phyloP scores from a whole-genome alignment of 2,888 invertebrate genomes.

The Clusia tigrina region DNA sequence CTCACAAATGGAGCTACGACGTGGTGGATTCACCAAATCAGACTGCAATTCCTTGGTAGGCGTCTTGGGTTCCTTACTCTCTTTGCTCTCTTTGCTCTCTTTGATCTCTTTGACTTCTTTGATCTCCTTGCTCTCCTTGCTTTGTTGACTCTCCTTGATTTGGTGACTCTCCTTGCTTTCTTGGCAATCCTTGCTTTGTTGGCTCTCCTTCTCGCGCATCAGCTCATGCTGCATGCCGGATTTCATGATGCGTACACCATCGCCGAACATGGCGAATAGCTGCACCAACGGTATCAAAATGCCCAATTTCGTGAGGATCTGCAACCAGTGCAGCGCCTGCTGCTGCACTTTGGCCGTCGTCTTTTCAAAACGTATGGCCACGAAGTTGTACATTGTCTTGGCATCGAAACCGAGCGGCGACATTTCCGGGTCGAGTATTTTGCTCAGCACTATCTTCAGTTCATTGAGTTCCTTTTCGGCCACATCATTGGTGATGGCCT shows the following conservation, averaged over 20 bases:
- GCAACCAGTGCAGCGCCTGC: conserved; percentile 87
- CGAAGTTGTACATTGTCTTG: conserved; percentile 94
- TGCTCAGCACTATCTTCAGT: conserved; percentile 83
- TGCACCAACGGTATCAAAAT: conserved; percentile 88
- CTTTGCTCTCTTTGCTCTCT: too few relatives aligned
- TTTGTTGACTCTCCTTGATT: too few relatives aligned
- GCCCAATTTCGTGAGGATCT: conserved; percentile 87
- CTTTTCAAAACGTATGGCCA: conserved; percentile 82
- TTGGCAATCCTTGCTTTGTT: conserved; percentile 27
- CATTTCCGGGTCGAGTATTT: conserved; percentile 96
- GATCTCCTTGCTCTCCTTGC: too few relatives aligned
- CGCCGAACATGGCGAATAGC: conserved; percentile 88
- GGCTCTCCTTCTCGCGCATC: conserved; percentile 61
- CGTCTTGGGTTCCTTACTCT: conserved; percentile 52
- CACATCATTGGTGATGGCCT: conserved; percentile 92
- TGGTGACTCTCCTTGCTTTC: too few relatives aligned
- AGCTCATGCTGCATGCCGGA: conserved; percentile 65
- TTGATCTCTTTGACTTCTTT: too few relatives aligned
- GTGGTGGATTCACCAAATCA: conserved; percentile 60
- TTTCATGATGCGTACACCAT: conserved; percentile 82
- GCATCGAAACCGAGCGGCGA: conserved; percentile 93
- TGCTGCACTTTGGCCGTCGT: conserved; percentile 84
- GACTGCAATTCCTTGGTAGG: conserved; percentile 60
- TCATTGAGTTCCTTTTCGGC: conserved; percentile 87
- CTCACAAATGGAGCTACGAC: conserved; percentile 69